A percentile compares a stretch with the other conserved stretches of the same genome.
These are phyloP conservation scores for Urocyon cinereoargenteus DNA, from an alignment of 2,797 vertebrate species.

Conservation along the genomic window DNA sequence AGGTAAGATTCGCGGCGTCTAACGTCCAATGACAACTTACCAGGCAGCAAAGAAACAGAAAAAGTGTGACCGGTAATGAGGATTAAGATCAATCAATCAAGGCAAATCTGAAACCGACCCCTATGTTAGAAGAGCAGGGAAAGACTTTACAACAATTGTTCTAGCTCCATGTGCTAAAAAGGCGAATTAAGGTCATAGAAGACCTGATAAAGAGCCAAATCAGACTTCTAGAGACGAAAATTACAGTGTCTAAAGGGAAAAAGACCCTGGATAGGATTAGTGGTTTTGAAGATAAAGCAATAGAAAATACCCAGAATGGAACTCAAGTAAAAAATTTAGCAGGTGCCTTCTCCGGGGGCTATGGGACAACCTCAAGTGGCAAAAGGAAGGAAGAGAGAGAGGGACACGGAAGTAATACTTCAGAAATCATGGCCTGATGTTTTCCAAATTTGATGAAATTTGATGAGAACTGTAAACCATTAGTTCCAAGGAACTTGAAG, in stretches of 20 bases:
- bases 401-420: not conserved
- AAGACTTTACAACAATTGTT: not conserved
- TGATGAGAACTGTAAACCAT: not conserved
- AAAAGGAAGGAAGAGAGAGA: not conserved
- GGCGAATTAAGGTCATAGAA: not conserved
- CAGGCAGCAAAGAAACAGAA: not conserved
- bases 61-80: not conserved
- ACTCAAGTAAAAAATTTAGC: not conserved
- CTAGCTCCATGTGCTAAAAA: not conserved
- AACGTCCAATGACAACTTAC: not conserved
- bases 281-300: not conserved
- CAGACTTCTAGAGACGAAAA: not conserved
- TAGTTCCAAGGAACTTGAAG: not conserved
- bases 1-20: not conserved
- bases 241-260: constrained; percentile 11
- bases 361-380: not conserved
- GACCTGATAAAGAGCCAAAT: not conserved
- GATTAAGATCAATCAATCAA: not conserved
- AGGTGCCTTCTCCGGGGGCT: not conserved
- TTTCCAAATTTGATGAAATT: constrained; percentile 36
- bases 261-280: not conserved
- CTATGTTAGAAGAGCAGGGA: not conserved
- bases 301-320: not conserved
- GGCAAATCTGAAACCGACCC: not conserved
- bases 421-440: not conserved